These are phyloP conservation scores for Chanos chanos DNA, from an alignment of 2,797 vertebrate species.

Conservation along the genomic window DNA sequence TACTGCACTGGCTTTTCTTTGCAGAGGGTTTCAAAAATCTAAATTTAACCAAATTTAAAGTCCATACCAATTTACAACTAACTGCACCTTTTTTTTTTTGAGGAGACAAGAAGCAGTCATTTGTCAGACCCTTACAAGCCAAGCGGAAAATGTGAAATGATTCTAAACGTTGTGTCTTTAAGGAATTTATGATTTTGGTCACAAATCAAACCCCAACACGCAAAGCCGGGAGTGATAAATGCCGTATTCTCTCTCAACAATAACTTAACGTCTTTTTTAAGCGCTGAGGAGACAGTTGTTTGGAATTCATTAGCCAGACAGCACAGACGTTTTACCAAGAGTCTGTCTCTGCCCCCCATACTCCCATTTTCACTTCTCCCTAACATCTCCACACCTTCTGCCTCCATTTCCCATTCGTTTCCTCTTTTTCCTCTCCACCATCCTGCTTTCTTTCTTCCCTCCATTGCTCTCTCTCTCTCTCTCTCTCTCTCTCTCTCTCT, in stretches of 20 bases:
- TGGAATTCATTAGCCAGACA: not conserved
- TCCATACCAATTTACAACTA: not conserved
- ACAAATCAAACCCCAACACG: constrained; percentile 47
- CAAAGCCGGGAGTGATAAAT: constrained; percentile 18
- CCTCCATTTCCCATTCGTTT: too few species aligned
- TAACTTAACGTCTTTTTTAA: constrained; percentile 7
- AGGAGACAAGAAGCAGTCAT: constrained; percentile 19
- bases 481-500: not conserved
- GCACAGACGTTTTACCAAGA: not conserved
- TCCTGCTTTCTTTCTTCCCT: too few species aligned
- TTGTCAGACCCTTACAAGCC: constrained; percentile 45
- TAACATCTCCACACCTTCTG: too few species aligned
- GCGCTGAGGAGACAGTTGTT: constrained; percentile 2
- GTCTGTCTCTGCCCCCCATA: not conserved
- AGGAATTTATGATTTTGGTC: constrained; percentile 54
- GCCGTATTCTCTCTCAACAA: not conserved
- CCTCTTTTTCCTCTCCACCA: too few species aligned
- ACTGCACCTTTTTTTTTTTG: not conserved
- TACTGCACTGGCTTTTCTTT: too few species aligned
- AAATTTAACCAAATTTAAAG: too few species aligned
- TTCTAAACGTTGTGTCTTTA: constrained; percentile 46
- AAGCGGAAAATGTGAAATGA: constrained; percentile 48
- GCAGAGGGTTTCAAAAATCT: too few species aligned
- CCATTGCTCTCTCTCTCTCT: not conserved
- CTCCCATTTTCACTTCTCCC: too few species aligned